These are phyloP conservation scores for Drepana arcuata DNA, from an alignment of 1,140 invertebrate species.

Conservation along the genomic window DNA sequence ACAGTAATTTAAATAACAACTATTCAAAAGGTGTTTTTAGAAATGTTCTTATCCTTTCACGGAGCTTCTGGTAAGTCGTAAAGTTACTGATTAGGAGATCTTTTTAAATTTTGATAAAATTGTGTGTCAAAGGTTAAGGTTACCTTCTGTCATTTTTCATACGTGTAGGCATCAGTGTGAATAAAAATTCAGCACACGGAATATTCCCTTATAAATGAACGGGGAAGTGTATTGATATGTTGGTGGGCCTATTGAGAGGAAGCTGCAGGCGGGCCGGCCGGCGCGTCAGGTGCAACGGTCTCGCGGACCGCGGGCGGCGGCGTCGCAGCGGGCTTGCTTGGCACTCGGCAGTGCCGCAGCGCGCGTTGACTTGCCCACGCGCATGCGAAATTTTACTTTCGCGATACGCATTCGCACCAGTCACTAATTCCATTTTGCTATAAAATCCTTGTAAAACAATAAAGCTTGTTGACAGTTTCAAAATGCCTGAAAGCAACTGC, in stretches of 20 bases:
- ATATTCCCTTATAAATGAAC: too few species aligned
- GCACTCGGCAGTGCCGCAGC: conserved; percentile 42
- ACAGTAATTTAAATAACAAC: too few species aligned
- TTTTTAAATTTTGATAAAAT: conserved; percentile 3
- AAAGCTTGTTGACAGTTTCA: conserved; percentile 17
- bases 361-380: conserved; percentile 54
- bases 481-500: too few species aligned
- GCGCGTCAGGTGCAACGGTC: conserved; percentile 55
- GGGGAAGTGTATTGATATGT: too few species aligned
- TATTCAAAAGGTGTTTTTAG: too few species aligned
- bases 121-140: neutral
- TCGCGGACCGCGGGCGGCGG: conserved; percentile 10
- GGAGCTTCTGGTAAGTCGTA: neutral
- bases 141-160: conserved; percentile 1
- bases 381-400: conserved; percentile 41
- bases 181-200: neutral
- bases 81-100: neutral
- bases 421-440: conserved; percentile 12
- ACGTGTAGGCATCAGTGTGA: conserved; percentile 1
- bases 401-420: conserved; percentile 29
- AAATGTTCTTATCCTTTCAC: too few species aligned
- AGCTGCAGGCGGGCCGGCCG: conserved; percentile 17
- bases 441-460: conserved; percentile 35
- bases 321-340: conserved; percentile 17
- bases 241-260: too few species aligned